Conservation (phyloP, 2,888 invertebrate species). For the Actias luna region DNA sequence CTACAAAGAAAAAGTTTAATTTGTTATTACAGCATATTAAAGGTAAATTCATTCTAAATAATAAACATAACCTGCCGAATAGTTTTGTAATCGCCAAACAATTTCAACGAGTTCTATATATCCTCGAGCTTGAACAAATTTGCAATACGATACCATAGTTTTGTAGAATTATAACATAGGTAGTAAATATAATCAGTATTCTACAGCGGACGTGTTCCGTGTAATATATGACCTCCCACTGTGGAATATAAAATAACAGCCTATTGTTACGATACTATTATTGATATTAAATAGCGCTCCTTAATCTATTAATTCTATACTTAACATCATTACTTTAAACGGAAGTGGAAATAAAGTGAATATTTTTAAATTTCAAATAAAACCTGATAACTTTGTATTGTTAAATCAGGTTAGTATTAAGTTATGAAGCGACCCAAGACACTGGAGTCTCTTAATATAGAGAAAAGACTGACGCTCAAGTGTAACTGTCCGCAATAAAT, state of each 20-base stretch:
- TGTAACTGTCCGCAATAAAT: too few relatives aligned
- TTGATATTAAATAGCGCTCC: background rate
- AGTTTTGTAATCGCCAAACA: background rate
- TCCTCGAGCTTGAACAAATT: background rate
- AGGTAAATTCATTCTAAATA: background rate
- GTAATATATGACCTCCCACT: slow-evolving; percentile 22
- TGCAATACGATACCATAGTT: background rate
- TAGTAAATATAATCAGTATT: background rate
- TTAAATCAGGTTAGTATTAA: too few relatives aligned
- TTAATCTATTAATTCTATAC: background rate
- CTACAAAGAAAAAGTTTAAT: too few relatives aligned
- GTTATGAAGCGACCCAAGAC: too few relatives aligned
- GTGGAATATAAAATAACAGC: slow-evolving; percentile 24
- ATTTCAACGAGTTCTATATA: background rate
- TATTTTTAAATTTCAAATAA: background rate
- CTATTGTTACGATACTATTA: slow-evolving; percentile 21
- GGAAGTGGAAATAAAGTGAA: background rate
- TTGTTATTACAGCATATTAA: too few relatives aligned
- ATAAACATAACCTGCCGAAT: background rate
- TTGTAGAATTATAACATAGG: background rate
- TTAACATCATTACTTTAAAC: background rate
- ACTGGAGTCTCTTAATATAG: too few relatives aligned
- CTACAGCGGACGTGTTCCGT: slow-evolving; percentile 21
- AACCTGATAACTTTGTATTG: background rate
- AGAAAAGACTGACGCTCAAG: too few relatives aligned